A percentile compares a stretch with the other conserved stretches of the same genome.
These are phyloP conservation scores for Danio kyathit DNA, from an alignment of 2,797 vertebrate species.

Conservation along the genomic window DNA sequence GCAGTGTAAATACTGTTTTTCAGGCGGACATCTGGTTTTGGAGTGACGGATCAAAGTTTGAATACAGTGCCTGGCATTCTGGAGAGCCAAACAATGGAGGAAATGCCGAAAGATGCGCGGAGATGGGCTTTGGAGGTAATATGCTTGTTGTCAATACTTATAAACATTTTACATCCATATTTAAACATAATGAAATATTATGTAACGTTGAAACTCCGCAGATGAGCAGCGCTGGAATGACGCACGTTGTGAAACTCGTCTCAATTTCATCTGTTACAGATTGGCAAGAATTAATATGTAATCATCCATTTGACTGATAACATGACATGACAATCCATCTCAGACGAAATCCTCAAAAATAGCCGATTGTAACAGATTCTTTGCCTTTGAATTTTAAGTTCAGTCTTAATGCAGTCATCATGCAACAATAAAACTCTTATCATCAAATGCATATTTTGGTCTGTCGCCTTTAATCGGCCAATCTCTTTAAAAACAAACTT, in stretches of 20 bases:
- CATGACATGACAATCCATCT: too few relatives aligned
- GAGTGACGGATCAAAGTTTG: slow-evolving; percentile 53
- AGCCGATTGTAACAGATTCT: too few relatives aligned
- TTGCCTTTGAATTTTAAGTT: too few relatives aligned
- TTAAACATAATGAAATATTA: not conserved
- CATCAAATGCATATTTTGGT: not conserved
- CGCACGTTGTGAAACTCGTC: not conserved
- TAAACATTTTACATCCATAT: not conserved
- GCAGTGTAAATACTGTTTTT: not conserved
- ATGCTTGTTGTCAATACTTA: not conserved
- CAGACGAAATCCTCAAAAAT: too few relatives aligned
- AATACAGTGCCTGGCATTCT: slow-evolving; percentile 25
- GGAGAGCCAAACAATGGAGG: not conserved
- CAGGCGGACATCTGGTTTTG: slow-evolving; percentile 46
- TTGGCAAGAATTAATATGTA: not conserved
- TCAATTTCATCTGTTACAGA: slow-evolving; percentile 36
- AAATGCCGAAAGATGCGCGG: not conserved
- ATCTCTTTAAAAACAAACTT: not conserved
- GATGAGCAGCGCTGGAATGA: slow-evolving; percentile 48
- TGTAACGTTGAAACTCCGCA: not conserved
- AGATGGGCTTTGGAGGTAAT: slow-evolving; percentile 53
- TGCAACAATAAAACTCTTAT: not conserved
- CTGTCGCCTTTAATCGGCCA: not conserved
- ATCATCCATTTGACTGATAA: not conserved
- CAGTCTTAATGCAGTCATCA: too few relatives aligned